A percentile compares a stretch with the other conserved stretches of the same genome.
Evolutionary conservation across 2,797 vertebrate species (phyloP).

Genomic region (Takifugu ocellatus): DNA sequence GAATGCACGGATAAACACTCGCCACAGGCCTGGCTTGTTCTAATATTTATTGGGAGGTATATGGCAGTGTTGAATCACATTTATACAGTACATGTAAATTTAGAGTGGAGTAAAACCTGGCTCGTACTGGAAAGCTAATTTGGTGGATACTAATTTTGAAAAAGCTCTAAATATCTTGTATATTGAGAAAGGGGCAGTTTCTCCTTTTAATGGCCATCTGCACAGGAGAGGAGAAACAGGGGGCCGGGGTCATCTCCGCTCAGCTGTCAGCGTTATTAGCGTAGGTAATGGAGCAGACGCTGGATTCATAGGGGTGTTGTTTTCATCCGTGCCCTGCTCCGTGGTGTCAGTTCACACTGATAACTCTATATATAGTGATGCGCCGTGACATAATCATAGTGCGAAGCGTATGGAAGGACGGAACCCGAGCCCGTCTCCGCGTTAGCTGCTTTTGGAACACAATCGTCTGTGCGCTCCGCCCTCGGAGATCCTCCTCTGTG

Average conservation of each 20-base stretch:
- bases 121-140: no score
- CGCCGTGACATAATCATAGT: conserved; percentile 76
- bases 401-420: conserved; percentile 88
- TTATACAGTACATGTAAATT: no score
- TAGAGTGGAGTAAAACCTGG: no score
- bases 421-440: conserved; percentile 80
- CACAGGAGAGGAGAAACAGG: conserved; percentile 96
- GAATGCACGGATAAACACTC: background rate
- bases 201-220: conserved; percentile 99
- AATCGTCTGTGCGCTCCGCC: conserved; percentile 56
- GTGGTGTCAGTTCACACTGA: conserved; percentile 91
- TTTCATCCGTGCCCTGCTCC: conserved; percentile 87
- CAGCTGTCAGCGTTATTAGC: conserved; percentile 99
- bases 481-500: conserved; percentile 80
- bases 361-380: conserved; percentile 98
- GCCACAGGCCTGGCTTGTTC: background rate
- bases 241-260: conserved; percentile 97
- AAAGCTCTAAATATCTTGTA: conserved; percentile 87
- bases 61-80: no score
- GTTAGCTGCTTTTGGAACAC: conserved; percentile 80
- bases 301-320: conserved; percentile 92
- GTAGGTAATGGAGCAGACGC: conserved; percentile 99
- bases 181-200: conserved; percentile 91
- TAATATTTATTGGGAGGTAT: background rate
- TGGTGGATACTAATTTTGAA: background rate